Conservation (phyloP, 1,140 invertebrate genomes). For the Apolygus lucorum region DNA sequence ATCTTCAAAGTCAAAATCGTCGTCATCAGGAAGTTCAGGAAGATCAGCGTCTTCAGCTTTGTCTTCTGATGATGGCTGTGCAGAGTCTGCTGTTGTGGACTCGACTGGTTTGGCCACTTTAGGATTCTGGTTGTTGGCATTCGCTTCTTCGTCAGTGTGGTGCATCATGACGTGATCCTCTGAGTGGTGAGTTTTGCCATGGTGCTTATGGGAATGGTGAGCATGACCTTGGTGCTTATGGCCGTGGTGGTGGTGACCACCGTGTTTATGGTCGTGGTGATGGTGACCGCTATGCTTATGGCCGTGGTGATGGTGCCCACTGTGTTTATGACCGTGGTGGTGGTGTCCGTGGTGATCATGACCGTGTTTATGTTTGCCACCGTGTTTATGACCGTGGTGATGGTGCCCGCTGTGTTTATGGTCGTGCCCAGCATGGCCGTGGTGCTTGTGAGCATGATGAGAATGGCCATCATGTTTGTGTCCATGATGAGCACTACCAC, state of each 20-base stretch:
- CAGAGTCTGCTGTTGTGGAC: not conserved
- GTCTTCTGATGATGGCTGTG: not conserved
- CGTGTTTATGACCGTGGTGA: slow-evolving; percentile 12
- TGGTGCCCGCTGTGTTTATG: slow-evolving; percentile 4
- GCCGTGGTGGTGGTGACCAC: slow-evolving; percentile 22
- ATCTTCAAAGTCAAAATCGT: slow-evolving; percentile 15
- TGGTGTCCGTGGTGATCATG: not conserved
- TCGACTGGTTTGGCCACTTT: not conserved
- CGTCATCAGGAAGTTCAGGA: too few species aligned
- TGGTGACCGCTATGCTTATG: slow-evolving; percentile 23
- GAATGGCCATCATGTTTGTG: slow-evolving; percentile 14
- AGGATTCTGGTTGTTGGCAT: not conserved
- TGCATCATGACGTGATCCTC: not conserved
- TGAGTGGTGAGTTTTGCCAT: slow-evolving; percentile 5
- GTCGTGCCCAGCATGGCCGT: not conserved
- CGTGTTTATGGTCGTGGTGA: slow-evolving; percentile 27
- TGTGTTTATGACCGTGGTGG: slow-evolving; percentile 1
- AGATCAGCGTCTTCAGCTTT: not conserved
- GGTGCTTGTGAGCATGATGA: slow-evolving; percentile 11
- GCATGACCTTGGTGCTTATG: slow-evolving; percentile 23
- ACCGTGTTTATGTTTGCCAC: not conserved
- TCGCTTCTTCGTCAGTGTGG: not conserved
- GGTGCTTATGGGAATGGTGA: slow-evolving; percentile 24
- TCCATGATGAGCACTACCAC: not conserved
- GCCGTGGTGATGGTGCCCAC: not conserved